These are phyloP conservation scores for Saccostrea cuccullata DNA, from an alignment of 1,140 invertebrate species.

Conservation along the genomic window DNA sequence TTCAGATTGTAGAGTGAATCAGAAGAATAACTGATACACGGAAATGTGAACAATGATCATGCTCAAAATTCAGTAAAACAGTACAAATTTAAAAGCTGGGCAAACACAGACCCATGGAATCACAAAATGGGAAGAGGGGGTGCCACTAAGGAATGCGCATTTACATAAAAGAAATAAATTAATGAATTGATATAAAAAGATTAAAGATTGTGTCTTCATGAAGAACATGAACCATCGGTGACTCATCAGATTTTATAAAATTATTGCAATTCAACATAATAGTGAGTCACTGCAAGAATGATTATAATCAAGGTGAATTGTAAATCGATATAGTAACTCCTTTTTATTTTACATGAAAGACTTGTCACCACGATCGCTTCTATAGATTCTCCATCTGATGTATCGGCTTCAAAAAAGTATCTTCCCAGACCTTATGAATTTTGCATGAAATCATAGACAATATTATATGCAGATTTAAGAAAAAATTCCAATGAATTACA, in stretches of 20 bases:
- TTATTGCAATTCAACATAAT: not conserved
- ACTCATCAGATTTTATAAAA: not conserved
- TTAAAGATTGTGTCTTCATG: too few relatives aligned
- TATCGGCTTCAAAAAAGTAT: not conserved
- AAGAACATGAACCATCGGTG: not conserved
- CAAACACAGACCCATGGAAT: too few relatives aligned
- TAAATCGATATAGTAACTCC: not conserved
- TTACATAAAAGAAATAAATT: too few relatives aligned
- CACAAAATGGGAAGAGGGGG: too few relatives aligned
- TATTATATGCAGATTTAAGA: not conserved
- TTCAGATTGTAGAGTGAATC: too few relatives aligned
- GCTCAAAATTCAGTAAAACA: too few relatives aligned
- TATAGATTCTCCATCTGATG: not conserved
- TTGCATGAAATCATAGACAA: not conserved
- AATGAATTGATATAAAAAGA: too few relatives aligned
- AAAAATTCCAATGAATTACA: not conserved
- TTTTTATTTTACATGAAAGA: not conserved
- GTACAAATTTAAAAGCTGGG: too few relatives aligned
- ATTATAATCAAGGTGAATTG: slow-evolving; percentile 1
- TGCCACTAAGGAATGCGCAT: too few relatives aligned
- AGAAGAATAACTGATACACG: too few relatives aligned
- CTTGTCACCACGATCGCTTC: not conserved
- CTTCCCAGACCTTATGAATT: not conserved
- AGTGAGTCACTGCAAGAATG: not conserved
- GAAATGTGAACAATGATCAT: too few relatives aligned